Evolutionary conservation across 2,113 vertebrate species (phyloP).

Genomic region (Ptyas mucosa): DNA sequence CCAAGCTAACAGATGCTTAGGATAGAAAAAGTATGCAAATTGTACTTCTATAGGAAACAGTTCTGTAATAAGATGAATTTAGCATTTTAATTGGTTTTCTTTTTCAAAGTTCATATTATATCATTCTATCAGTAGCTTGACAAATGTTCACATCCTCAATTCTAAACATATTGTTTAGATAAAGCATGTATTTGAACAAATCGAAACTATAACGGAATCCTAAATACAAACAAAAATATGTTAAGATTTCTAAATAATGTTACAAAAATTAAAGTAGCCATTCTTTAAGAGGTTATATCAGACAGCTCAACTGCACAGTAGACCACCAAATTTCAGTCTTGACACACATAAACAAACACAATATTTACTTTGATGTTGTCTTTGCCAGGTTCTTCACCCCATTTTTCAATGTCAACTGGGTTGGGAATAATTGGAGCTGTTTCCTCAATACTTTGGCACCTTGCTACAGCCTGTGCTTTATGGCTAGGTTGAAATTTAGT

Average conservation of each 20-base stretch:
- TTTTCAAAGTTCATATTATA: not conserved
- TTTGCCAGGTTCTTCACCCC: slow-evolving; percentile 39
- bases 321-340: not conserved
- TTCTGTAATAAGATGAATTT: not conserved
- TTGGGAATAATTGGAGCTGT: slow-evolving; percentile 67
- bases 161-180: not conserved
- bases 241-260: not conserved
- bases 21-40: not conserved
- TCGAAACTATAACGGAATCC: not conserved
- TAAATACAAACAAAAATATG: not conserved
- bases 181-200: not conserved
- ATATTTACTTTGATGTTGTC: slow-evolving; percentile 36
- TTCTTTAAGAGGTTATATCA: not conserved
- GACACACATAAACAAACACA: not conserved
- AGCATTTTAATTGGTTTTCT: not conserved
- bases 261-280: not conserved
- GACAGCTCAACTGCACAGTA: not conserved
- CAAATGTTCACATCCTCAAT: not conserved
- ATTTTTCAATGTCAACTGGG: slow-evolving; percentile 8
- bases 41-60: not conserved
- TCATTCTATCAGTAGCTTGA: not conserved
- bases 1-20: not conserved
- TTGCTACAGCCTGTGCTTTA: slow-evolving; percentile 72
- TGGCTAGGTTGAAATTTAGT: slow-evolving; percentile 59
- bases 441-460: slow-evolving; percentile 67